Conservation (phyloP, 2,797 vertebrate genomes). For the Muscicapa striata region DNA sequence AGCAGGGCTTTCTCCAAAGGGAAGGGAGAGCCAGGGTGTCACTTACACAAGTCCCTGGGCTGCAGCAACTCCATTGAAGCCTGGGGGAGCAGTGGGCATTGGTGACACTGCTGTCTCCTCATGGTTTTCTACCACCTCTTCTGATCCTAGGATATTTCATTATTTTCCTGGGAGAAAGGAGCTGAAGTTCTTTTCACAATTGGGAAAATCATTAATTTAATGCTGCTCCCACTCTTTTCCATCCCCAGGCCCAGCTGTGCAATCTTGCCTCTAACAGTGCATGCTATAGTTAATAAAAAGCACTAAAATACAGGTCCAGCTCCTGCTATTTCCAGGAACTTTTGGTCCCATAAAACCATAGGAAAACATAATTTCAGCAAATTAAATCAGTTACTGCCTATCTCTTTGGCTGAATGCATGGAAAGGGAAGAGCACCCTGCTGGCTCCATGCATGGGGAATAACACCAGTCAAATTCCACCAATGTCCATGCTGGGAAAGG, state of each 20-base stretch:
- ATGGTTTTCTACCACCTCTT: not conserved
- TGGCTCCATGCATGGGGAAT: not conserved
- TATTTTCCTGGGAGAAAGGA: not conserved
- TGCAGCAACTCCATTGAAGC: not conserved
- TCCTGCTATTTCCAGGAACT: not conserved
- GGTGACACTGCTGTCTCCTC: not conserved
- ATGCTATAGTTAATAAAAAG: not conserved
- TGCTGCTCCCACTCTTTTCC: not conserved
- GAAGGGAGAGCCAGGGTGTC: not conserved
- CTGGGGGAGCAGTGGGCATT: not conserved
- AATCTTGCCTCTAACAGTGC: not conserved
- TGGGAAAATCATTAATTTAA: not conserved
- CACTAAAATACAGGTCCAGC: not conserved
- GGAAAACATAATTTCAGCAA: conserved; percentile 44
- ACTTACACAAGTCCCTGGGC: not conserved
- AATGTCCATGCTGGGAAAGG: not conserved
- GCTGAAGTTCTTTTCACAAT: not conserved
- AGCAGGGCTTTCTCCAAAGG: not conserved
- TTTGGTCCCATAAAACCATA: conserved; percentile 27
- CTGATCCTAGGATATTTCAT: not conserved
- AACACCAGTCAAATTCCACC: not conserved
- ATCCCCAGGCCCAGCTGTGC: not conserved
- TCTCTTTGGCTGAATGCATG: not conserved
- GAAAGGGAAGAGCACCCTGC: conserved; percentile 13
- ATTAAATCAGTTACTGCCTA: conserved; percentile 22